A percentile compares a stretch with the other conserved stretches of the same genome.
These are phyloP conservation scores for Trachythela sp. DNA, from an alignment of 64 coral and sea anemone species.

Conservation along the genomic window DNA sequence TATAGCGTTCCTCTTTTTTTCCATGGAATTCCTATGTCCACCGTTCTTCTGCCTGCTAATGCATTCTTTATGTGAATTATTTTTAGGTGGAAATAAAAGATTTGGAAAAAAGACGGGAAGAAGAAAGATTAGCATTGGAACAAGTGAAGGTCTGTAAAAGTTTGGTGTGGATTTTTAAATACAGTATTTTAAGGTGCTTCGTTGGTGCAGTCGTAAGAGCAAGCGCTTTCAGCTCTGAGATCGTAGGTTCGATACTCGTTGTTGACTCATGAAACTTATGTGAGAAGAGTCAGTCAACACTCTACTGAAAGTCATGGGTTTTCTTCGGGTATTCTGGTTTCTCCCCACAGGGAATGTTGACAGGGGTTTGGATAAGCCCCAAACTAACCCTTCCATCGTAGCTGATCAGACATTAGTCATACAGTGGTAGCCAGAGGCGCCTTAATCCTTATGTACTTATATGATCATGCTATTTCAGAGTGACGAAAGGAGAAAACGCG, in stretches of 20 bases:
- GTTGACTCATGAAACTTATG: too few relatives aligned
- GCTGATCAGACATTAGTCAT: neutral
- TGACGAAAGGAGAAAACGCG: neutral
- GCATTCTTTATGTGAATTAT: neutral
- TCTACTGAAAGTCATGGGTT: too few relatives aligned
- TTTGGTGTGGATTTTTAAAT: neutral
- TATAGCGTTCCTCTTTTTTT: neutral
- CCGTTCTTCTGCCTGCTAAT: neutral
- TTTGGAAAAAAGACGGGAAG: neutral
- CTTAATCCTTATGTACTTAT: neutral
- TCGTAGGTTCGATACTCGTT: too few relatives aligned
- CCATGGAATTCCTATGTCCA: neutral
- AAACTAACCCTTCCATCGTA: too few relatives aligned
- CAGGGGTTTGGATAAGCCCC: too few relatives aligned
- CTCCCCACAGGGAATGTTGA: too few relatives aligned
- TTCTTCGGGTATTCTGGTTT: too few relatives aligned
- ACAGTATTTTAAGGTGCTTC: neutral
- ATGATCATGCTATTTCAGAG: neutral
- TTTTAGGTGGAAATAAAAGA: slow-evolving; percentile 1
- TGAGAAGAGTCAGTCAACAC: too few relatives aligned
- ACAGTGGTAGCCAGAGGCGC: neutral
- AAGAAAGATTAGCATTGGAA: neutral
- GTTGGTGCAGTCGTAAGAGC: neutral
- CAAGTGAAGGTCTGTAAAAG: neutral
- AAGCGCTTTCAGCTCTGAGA: too few relatives aligned